phyloP scores from a whole-genome alignment of 2,113 vertebrate genomes.

The Nerophis lumbriciformis region DNA sequence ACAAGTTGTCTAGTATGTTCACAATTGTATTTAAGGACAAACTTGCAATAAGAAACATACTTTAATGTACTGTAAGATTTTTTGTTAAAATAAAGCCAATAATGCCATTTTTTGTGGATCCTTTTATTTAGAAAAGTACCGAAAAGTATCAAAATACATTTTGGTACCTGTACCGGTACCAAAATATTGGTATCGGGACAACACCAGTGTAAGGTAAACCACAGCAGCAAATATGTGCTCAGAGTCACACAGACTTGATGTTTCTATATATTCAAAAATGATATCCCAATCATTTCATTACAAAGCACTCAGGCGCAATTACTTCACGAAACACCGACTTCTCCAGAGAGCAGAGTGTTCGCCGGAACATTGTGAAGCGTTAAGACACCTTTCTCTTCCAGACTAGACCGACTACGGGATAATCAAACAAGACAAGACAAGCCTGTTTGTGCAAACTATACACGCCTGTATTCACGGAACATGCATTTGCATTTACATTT shows the following conservation, averaged over 20 bases:
- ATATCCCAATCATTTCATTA: conserved; percentile 35
- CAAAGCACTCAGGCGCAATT: conserved; percentile 38
- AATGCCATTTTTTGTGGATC: too few species aligned
- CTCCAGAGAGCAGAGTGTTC: conserved; percentile 27
- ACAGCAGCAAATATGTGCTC: conserved; percentile 2
- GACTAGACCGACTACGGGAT: conserved; percentile 12
- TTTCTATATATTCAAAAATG: too few species aligned
- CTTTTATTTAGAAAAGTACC: too few species aligned
- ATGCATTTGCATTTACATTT: conserved; percentile 24
- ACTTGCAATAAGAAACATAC: too few species aligned
- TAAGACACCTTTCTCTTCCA: conserved; percentile 33
- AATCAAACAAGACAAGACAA: conserved; percentile 40
- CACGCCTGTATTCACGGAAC: conserved; percentile 10
- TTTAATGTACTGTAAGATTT: too few species aligned
- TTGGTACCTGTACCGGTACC: too few species aligned
- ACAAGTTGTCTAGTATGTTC: too few species aligned
- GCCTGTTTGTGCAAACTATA: conserved; percentile 14
- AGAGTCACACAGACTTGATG: not conserved
- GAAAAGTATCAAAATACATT: too few species aligned
- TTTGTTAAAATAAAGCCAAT: too few species aligned
- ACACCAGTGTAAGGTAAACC: too few species aligned
- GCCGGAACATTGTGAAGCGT: conserved; percentile 43
- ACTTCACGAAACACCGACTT: conserved; percentile 39
- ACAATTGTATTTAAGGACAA: too few species aligned
- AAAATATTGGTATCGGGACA: too few species aligned